Evolutionary conservation across 2,113 vertebrate species (phyloP), one percentile per base, ranked within the genome.

Genomic region (Pithys albifrons): DNA sequence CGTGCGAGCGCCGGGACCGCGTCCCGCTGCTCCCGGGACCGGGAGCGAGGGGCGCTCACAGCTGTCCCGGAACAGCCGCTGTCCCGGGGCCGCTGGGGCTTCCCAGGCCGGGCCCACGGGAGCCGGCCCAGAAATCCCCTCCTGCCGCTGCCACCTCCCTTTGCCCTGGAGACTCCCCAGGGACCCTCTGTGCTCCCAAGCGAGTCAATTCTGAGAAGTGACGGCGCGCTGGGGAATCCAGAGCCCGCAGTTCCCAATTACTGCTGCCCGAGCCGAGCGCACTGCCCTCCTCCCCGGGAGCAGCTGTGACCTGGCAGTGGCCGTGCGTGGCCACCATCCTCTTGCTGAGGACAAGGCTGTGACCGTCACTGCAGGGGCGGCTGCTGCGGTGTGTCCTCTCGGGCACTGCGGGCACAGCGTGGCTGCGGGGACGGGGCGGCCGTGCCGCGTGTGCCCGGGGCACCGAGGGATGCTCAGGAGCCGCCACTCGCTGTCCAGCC

Each of bases 121-220:
- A 75, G 25, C 29, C 2, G 5, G 49, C 55, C 43, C 85, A 82
- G 62, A 95, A 96, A 95, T 95, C 88, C 94, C 96, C 92, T 64
- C 35, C 6, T 24, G 3, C 19, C 9, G 23, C 29, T 10, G 55
- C 72, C 37, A 3, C 9, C 39, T 57, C 37, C 7, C 7, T 22
- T 17, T 46, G 43, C 43, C 52, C 33, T 35, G 23, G 14, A 58
- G 54, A 10, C 28, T 85, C 94, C 94, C 96, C 61, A 11, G 93
- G 71, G 96, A 90, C 74, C 45, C 45, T 27, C 43, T 2, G 7
- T 2, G 33, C 66, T 24, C 55, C 49, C 19, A 7, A 51, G 55
- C 2, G 59, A 29, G 23, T 90, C 88, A 69, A 12, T 89, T 86
- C 61, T 72, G 93, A 76, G 93, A 95, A 96, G 35, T 74, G 79